Evolutionary conservation across 37 sponge, comb jelly and placozoan genomes (phyloP), one percentile per base, ranked within the genome.

Genomic region (Amphimedon queenslandica): DNA sequence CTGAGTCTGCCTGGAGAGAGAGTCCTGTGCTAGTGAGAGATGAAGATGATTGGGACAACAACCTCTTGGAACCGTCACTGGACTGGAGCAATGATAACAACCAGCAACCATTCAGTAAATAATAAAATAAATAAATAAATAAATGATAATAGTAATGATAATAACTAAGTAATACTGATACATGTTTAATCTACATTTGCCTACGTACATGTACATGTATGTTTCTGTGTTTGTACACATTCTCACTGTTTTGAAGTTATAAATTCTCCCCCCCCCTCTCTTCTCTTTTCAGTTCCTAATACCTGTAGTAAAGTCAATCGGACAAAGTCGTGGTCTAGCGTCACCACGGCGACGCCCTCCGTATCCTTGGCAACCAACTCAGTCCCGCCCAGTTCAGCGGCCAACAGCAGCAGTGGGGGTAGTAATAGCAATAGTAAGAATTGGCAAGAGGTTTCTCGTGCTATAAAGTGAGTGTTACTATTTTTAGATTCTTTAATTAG

Each of bases 371-470:
- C 53, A 36, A 47, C 72, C 25, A 71, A 43, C 30, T 71, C 72
- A 11, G 55, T 31, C 55, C 72, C 72, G 4, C 27, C 53, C 55
- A 40, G 42, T 27, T 67, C 42, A 20, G 37, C 69, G 23, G 42
- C 69, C 40, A 35, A 42, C 40, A 5, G 11, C 69, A 18, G 25
- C 69, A n/a, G n/a, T n/a, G n/a, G n/a, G n/a, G n/a, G n/a, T n/a
- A n/a, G n/a, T n/a, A n/a, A n/a, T n/a, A 47, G 53, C 13, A 47
- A 8, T 47, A 47, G 13, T 42, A 77, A 69, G n/a, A 55, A 16
- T 57, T 84, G 85, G 85, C 85, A 84, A 8, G 85, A 77, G 36
- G 85, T 84, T 37, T 77, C 85, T 73, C 65, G 79, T 57, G 72
- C 85, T 16, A 84, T 79, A 16, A 72, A 70, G 84, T 84, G 60